Percentiles rank a stretch among this genome's conserved stretches.
Conservation (phyloP, 2,113 vertebrate species). For the Xiphophorus maculatus region DNA sequence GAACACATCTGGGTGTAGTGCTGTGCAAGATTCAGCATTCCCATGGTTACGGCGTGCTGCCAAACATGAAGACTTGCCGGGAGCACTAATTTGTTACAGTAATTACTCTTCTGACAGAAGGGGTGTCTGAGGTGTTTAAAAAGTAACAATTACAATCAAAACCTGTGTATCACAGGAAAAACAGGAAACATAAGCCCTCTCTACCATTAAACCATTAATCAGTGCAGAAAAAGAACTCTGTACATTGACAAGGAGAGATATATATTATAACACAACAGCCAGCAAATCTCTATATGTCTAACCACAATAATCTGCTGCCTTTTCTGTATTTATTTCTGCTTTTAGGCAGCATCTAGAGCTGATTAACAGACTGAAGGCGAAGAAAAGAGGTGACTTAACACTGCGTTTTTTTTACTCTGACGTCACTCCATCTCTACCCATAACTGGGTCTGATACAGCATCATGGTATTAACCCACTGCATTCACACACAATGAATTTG, state of each 20-base stretch:
- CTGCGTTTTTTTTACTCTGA: conserved; percentile 17
- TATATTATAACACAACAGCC: neutral
- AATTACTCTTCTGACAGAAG: conserved; percentile 48
- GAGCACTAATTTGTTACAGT: conserved; percentile 48
- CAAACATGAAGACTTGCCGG: conserved; percentile 40
- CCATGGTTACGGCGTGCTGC: conserved; percentile 58
- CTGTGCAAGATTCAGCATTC: conserved; percentile 48
- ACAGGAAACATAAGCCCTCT: neutral
- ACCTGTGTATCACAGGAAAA: neutral
- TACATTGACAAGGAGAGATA: neutral
- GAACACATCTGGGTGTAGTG: conserved; percentile 12
- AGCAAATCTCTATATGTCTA: neutral
- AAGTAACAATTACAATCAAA: conserved; percentile 1
- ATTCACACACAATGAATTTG: neutral
- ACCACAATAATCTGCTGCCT: neutral
- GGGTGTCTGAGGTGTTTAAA: conserved; percentile 34
- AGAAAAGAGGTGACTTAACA: conserved; percentile 22
- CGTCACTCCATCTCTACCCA: conserved; percentile 15
- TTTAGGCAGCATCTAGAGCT: neutral
- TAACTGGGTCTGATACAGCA: neutral
- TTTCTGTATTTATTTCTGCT: neutral
- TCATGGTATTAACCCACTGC: conserved; percentile 7
- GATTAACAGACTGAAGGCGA: neutral
- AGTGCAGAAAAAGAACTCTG: neutral
- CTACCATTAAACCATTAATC: conserved; percentile 12